phyloP scores from a whole-genome alignment of 2,797 vertebrate species.

The Zalophus californianus region DNA sequence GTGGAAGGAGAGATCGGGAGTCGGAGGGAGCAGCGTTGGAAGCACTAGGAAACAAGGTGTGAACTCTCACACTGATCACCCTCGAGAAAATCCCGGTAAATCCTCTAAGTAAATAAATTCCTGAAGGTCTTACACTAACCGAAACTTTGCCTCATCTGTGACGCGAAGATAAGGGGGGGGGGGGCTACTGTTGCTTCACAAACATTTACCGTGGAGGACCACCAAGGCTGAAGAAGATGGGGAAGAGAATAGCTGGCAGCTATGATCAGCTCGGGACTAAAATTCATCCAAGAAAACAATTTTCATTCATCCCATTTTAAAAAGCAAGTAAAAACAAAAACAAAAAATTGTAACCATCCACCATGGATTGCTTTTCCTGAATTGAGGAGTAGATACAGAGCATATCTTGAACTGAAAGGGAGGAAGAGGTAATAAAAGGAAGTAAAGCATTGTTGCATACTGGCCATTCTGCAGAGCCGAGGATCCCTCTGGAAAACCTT shows the following conservation, averaged over 20 bases:
- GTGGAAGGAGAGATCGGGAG: background rate
- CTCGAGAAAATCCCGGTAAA: background rate
- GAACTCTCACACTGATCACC: background rate
- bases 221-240: background rate
- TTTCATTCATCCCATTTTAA: conserved; percentile 37
- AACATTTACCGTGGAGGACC: background rate
- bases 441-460: background rate
- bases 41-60: background rate
- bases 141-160: background rate
- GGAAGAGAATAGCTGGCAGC: background rate
- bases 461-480: background rate
- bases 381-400: background rate
- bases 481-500: background rate
- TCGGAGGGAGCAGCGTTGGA: background rate
- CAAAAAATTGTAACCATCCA: background rate
- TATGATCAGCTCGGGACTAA: background rate
- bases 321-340: background rate
- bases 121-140: background rate
- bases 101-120: background rate
- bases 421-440: background rate
- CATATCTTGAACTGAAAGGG: background rate
- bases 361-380: background rate
- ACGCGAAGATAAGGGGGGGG: background rate
- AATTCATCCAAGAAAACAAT: background rate
- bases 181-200: background rate